Evolutionary conservation across 2,797 vertebrate genomes (phyloP), one percentile per base, ranked within the genome.

Genomic region (Urosaurus nigricauda): DNA sequence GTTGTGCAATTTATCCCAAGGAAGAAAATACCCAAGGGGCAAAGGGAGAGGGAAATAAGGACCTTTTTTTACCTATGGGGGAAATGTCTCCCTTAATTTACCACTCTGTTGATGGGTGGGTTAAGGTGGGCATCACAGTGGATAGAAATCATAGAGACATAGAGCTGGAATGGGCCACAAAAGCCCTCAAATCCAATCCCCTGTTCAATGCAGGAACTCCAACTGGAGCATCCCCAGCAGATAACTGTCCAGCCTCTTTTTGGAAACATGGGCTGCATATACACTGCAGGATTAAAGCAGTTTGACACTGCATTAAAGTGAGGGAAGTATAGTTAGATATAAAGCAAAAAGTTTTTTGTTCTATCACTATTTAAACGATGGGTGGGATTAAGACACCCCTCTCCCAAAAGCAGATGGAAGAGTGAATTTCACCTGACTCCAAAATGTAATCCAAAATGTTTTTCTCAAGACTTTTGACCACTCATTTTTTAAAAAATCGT

Each of bases 1-100:
- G 86, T 93, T 93, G 91, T 87, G 81, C 86, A 93, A 94, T 85
- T 83, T 75, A 16, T 87, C 90, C 77, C 85, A 35, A 83, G 86
- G 84, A n/a, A 63, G 79, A 37, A 75, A 78, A 80, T 71, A 79
- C 24, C 63, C 47, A 80, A 32, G 14, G 2, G 70, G 5, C 3
- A 19, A 32, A 4, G 16, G 7, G 51, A 51, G 3, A 29, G 53
- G 32, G 71, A 14, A 11, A 56, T 24, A 80, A n/a, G 8, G 35
- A 8, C 35, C 35, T 19, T 70, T 70, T 29, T n/a, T 11, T 16
- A 60, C 12, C 1, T 51, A n/a, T 56, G 14, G 6, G 35, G 56
- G 47, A 43, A 56, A 56, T 32, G 0, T 12, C 53, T 32, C 19
- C 24, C n/a, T 43, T 21, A 51, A 68, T 83, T 68, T 13, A 5